Evolutionary conservation across 2,797 vertebrate genomes (phyloP).

Genomic region (Philypnodon macrostomus): DNA sequence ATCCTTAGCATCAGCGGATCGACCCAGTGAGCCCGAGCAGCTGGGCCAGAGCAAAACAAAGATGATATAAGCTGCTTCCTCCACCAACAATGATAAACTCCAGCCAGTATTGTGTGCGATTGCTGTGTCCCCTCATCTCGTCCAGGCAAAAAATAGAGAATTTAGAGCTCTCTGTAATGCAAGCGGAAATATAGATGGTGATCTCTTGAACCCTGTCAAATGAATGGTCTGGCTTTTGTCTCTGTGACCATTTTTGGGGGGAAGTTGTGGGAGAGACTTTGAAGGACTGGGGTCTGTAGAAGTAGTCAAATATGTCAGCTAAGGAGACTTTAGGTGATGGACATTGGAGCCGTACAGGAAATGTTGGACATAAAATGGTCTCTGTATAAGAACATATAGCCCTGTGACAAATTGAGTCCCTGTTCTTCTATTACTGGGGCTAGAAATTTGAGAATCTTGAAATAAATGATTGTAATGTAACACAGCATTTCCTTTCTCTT

Average conservation of each 20-base stretch:
- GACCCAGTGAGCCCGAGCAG: slow-evolving; percentile 61
- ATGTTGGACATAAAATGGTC: slow-evolving; percentile 25
- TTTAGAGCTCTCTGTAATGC: slow-evolving; percentile 60
- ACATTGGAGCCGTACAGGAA: slow-evolving; percentile 18
- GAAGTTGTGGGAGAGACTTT: slow-evolving; percentile 54
- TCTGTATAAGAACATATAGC: slow-evolving; percentile 19
- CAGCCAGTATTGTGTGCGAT: slow-evolving; percentile 40
- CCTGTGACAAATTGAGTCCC: slow-evolving; percentile 40
- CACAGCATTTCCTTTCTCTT: too few species aligned
- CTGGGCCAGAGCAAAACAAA: slow-evolving; percentile 67
- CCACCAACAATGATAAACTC: slow-evolving; percentile 51
- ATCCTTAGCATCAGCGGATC: slow-evolving; percentile 56
- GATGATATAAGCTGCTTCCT: slow-evolving; percentile 69
- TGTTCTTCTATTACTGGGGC: slow-evolving; percentile 17
- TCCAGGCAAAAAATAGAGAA: slow-evolving; percentile 48
- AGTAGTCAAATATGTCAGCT: slow-evolving; percentile 44
- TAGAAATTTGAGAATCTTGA: too few species aligned
- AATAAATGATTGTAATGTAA: too few species aligned
- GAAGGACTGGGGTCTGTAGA: slow-evolving; percentile 47
- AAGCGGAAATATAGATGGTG: slow-evolving; percentile 68
- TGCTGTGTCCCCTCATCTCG: background rate
- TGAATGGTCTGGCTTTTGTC: slow-evolving; percentile 64
- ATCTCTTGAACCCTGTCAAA: slow-evolving; percentile 69
- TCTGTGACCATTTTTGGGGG: slow-evolving; percentile 45
- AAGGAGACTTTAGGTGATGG: slow-evolving; percentile 14